Percentiles rank a stretch among this genome's conserved stretches.
These are phyloP conservation scores for Callipepla californica DNA, from an alignment of 2,113 vertebrate genomes.

Conservation along the genomic window DNA sequence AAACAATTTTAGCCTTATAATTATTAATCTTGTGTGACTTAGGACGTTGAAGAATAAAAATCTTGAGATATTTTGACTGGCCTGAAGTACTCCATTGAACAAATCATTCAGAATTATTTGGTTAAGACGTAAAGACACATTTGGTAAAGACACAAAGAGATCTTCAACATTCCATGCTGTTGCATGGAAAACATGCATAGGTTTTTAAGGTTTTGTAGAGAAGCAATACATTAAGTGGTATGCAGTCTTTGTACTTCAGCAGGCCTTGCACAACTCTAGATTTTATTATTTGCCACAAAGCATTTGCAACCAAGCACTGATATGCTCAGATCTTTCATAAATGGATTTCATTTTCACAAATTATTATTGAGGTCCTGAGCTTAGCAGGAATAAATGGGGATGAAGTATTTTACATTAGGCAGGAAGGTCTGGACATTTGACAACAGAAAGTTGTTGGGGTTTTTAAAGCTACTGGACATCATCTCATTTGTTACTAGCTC, in stretches of 20 bases:
- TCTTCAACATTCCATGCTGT: not conserved
- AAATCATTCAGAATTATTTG: not conserved
- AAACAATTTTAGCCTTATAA: not conserved
- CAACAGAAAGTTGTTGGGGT: not conserved
- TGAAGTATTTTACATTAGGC: not conserved
- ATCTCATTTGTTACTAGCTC: not conserved
- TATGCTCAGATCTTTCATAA: not conserved
- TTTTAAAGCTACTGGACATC: not conserved
- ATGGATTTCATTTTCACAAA: not conserved
- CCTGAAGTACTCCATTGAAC: not conserved
- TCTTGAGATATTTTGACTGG: not conserved
- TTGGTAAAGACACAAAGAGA: not conserved
- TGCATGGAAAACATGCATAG: not conserved
- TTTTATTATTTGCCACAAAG: not conserved
- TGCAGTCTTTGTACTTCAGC: not conserved
- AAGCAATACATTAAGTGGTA: not conserved
- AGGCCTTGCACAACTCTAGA: not conserved
- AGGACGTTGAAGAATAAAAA: not conserved
- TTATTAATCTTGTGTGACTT: not conserved
- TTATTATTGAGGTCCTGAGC: rapidly evolving
- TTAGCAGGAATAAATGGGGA: not conserved
- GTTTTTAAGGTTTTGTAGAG: not conserved
- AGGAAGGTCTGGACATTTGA: not conserved
- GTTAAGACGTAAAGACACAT: not conserved
- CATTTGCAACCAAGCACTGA: too few relatives aligned